Base-by-base conservation (phyloP, 2,797 vertebrate species). In the Mastacembelus armatus region DNA sequence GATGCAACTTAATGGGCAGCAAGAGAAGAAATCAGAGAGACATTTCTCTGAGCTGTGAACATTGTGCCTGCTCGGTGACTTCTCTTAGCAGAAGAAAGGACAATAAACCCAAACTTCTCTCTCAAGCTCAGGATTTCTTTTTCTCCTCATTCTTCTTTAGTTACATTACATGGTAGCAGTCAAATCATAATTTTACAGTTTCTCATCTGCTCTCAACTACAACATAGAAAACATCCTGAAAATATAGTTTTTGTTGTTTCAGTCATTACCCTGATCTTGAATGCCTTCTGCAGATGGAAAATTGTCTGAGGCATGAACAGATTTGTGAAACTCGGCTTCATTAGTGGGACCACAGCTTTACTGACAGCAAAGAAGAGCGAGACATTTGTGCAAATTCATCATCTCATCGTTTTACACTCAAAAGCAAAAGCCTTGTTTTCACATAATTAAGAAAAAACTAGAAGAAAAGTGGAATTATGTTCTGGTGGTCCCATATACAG, bases 401-500 rank as follows among this genome's bases (percentile, higher is more conserved):
- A 10, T 48, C 51, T 57, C 10, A 5, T 15, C 36, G 15, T 49
- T 61, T 57, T 30, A 54, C 12, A 27, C 16, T 11, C 4, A 39
- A 26, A 54, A 26, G 5, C 18, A 24, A 65, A 74, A 30, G 21
- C 18, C 26, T 57, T 21, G 4, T 36, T 48, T 61, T 19, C 5
- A 49, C 33, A 24, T 52, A 38, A 64, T 65, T 54, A 44, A 51
- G 7, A 24, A 19, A 5, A 30, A 48, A 24, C 38, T 11, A 7
- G 42, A 57, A 51, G 0, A 2, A 0, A 14, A 49, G 4, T 7
- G 35, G 3, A 62, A 5, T 50, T 21, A n/a, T 15, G 9, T 42
- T 47, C 16, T 29, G 27, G 43, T 49, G 58, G 52, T 67, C 51
- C 32, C 36, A 43, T 38, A 30, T 54, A n/a, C n/a, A n/a, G n/a